Evolutionary conservation across 2,888 invertebrate species (phyloP).

Genomic region (Harpagoxenus sublaevis): DNA sequence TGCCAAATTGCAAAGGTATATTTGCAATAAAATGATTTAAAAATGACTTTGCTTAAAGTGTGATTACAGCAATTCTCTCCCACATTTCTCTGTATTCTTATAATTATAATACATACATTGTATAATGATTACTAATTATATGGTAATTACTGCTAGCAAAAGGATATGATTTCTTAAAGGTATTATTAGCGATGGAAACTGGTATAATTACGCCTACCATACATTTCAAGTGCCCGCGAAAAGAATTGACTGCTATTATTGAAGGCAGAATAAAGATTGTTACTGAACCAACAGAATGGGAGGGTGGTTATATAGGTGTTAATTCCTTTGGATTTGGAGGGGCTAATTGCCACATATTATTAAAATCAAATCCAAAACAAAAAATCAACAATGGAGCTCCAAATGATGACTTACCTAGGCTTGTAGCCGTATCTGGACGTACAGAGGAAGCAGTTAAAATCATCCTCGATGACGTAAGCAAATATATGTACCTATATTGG

Average conservation of each 20-base stretch:
- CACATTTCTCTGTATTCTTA: background rate
- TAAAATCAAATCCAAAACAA: slow-evolving; percentile 60
- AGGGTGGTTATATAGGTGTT: slow-evolving; percentile 80
- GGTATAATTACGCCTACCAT: slow-evolving; percentile 87
- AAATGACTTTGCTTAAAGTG: background rate
- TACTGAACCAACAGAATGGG: slow-evolving; percentile 63
- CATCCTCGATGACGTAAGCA: slow-evolving; percentile 89
- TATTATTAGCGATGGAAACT: slow-evolving; percentile 64
- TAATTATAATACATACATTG: background rate
- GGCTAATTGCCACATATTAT: slow-evolving; percentile 51
- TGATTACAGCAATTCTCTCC: background rate
- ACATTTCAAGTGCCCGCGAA: slow-evolving; percentile 86
- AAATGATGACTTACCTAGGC: slow-evolving; percentile 89
- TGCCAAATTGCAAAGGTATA: slow-evolving; percentile 64
- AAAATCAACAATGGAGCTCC: slow-evolving; percentile 87
- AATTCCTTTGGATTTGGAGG: slow-evolving; percentile 58
- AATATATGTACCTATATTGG: background rate
- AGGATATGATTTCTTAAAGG: slow-evolving; percentile 29
- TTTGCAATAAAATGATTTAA: background rate
- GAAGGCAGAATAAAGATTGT: slow-evolving; percentile 65
- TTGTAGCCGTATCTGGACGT: slow-evolving; percentile 92
- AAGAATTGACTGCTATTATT: slow-evolving; percentile 50
- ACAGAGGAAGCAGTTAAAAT: slow-evolving; percentile 91
- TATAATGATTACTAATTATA: background rate
- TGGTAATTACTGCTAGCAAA: background rate